These are phyloP conservation scores for Anadara kagoshimensis DNA, from an alignment of 1,140 invertebrate genomes.

Conservation along the genomic window DNA sequence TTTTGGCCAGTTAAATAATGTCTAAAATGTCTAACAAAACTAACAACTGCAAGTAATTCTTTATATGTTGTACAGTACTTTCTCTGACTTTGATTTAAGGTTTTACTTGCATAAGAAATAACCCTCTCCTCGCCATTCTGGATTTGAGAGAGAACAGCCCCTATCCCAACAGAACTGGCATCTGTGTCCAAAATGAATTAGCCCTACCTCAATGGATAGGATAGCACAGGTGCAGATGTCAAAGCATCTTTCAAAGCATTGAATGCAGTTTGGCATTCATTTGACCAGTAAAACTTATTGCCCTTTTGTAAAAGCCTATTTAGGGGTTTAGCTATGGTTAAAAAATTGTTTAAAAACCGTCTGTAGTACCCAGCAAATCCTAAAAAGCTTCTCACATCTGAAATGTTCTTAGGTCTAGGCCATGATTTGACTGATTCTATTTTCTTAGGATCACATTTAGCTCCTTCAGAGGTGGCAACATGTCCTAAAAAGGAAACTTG, in stretches of 20 bases:
- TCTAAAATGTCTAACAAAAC: conserved; percentile 16
- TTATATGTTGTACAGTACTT: conserved; percentile 67
- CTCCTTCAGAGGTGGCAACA: no score
- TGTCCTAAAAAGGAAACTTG: no score
- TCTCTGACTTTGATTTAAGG: conserved; percentile 70
- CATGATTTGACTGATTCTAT: no score
- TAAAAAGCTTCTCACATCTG: no score
- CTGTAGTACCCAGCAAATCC: no score
- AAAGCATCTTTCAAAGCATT: neutral
- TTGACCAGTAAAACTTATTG: neutral
- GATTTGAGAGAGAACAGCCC: conserved; percentile 34
- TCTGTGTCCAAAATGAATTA: neutral
- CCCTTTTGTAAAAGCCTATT: neutral
- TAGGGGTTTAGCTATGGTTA: conserved; percentile 18
- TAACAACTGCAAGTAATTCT: conserved; percentile 27
- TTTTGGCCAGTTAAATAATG: conserved; percentile 16
- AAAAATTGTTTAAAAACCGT: conserved; percentile 8
- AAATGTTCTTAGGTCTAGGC: no score
- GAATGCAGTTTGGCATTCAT: conserved; percentile 21
- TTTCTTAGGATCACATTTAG: no score
- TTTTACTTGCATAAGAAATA: conserved; percentile 73
- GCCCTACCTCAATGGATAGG: neutral
- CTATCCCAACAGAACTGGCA: neutral
- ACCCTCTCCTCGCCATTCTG: no score
- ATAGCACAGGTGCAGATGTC: neutral